Evolutionary conservation across 2,888 invertebrate genomes (phyloP), one percentile per base, ranked within the genome.

Genomic region (Pseudanteris insignis): DNA sequence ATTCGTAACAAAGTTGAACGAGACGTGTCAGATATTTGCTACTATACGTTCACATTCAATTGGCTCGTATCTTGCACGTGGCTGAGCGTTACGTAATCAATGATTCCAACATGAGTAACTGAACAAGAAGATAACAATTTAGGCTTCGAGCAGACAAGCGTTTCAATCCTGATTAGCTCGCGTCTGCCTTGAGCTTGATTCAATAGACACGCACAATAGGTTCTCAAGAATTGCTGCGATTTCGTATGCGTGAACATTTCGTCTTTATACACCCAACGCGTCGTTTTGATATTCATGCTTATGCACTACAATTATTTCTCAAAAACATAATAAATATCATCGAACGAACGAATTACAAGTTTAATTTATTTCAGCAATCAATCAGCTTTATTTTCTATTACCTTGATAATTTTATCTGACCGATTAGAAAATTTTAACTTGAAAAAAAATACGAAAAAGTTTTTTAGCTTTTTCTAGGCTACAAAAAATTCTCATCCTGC

Each of bases 161-260:
- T 51, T 54, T 55, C 51, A 62, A 60, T 43, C 48, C 60, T 54
- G 60, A 62, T 55, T 62, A 62, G 61, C 61, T 41, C 55, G 54
- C 61, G 54, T 61, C 61, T 50, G 61, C 55, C 24, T 50, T 50
- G 28, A 15, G 50, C 46, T 43, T 61, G 55, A 62, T 51, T 62
- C 50, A 62, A 62, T 62, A 61, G 61, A 55, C 34, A 30, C 28
- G 41, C 51, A 62, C 61, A 55, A 62, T 62, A 33, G 55, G 25
- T 34, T 24, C 34, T 38, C 55, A 50, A 51, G 61, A 46, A 62
- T 46, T 32, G 29, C 40, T 41, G 59, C 59, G 41, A 59, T 51
- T 58, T 50, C 40, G 40, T 59, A 51, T 40, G 33, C 15, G 32
- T n/a, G n/a, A n/a, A n/a, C n/a, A n/a, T n/a, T n/a, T n/a, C n/a